A percentile compares a stretch with the other conserved stretches of the same genome.
Evolutionary conservation across 2,797 vertebrate genomes (phyloP).

Genomic region (Siniperca undulata): DNA sequence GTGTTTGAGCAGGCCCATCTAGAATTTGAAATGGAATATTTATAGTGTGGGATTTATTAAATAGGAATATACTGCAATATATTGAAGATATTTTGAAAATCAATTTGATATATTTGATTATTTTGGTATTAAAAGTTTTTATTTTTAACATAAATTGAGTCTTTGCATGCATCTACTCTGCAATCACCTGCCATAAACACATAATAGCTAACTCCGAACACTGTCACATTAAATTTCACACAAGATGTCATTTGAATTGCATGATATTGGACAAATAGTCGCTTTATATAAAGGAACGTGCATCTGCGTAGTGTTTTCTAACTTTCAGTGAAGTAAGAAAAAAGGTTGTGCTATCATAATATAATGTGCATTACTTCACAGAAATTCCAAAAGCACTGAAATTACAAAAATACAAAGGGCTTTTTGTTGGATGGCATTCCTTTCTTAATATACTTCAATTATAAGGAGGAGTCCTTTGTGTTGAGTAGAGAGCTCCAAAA

Average conservation of each 20-base stretch:
- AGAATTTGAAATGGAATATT: not conserved
- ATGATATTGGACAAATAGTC: not conserved
- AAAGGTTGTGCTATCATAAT: constrained; percentile 34
- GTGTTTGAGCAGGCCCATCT: not conserved
- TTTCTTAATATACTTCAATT: constrained; percentile 77
- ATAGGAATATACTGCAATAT: not conserved
- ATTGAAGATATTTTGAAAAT: not conserved
- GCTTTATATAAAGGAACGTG: not conserved
- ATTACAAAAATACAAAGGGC: constrained; percentile 72
- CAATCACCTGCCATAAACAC: not conserved
- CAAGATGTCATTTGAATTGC: not conserved
- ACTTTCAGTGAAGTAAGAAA: constrained; percentile 19
- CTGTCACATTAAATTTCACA: not conserved
- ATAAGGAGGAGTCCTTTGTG: constrained; percentile 74
- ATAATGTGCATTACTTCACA: constrained; percentile 44
- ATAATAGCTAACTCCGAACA: not conserved
- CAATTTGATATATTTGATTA: not conserved
- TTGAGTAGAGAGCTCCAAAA: constrained; percentile 80
- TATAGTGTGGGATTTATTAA: not conserved
- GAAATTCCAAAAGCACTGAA: constrained; percentile 61
- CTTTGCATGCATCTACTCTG: not conserved
- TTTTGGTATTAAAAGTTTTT: not conserved
- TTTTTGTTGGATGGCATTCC: constrained; percentile 77
- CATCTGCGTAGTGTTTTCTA: not conserved
- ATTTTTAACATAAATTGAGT: not conserved